These are phyloP conservation scores for Venustaconcha ellipsiformis DNA, from an alignment of 1,140 invertebrate genomes.

Conservation along the genomic window DNA sequence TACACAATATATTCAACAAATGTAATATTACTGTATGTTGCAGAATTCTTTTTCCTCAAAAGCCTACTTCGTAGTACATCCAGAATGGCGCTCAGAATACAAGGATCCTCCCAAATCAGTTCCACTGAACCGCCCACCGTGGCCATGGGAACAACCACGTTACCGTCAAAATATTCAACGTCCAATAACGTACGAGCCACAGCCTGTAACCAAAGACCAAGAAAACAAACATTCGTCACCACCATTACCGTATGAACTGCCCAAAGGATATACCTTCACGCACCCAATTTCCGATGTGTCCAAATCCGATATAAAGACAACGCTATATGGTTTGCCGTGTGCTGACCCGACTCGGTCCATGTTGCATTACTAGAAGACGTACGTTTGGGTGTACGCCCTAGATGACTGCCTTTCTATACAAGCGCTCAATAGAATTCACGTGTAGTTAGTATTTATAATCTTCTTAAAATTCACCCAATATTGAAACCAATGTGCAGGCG, in stretches of 20 bases:
- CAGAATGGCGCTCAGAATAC: constrained; percentile 42
- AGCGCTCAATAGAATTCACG: too few species aligned
- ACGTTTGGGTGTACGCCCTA: too few species aligned
- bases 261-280: constrained; percentile 22
- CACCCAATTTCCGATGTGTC: constrained; percentile 23
- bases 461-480: too few species aligned
- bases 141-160: constrained; percentile 53
- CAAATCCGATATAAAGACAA: background rate
- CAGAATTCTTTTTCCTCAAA: constrained; percentile 43
- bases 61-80: constrained; percentile 43
- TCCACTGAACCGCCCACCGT: constrained; percentile 42
- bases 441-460: too few species aligned
- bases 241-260: background rate
- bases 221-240: background rate
- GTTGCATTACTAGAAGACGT: too few species aligned
- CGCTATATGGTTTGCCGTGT: too few species aligned
- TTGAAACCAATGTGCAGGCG: too few species aligned
- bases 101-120: constrained; percentile 29
- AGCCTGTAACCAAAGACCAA: constrained; percentile 2
- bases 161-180: constrained; percentile 40
- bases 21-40: background rate
- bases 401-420: too few species aligned
- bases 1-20: background rate
- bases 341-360: too few species aligned
- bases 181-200: constrained; percentile 21